Evolutionary conservation across 2,797 vertebrate species (phyloP).

Genomic region (Hemibagrus guttatus): DNA sequence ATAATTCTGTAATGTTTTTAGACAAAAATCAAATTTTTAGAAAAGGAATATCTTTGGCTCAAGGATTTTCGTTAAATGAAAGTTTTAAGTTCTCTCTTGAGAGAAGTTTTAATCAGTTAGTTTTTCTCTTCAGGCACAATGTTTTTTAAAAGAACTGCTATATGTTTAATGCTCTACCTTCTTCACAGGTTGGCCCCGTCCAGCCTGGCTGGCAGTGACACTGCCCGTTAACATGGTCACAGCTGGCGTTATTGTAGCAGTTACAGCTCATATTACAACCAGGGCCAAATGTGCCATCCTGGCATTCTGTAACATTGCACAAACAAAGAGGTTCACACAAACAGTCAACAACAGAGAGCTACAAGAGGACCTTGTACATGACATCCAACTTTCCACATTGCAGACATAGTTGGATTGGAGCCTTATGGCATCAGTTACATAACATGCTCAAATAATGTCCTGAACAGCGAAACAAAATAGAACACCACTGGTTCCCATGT

Average conservation of each 20-base stretch:
- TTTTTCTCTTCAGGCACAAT: background rate
- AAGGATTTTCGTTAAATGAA: background rate
- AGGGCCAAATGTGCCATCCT: slow-evolving; percentile 67
- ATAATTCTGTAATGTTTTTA: background rate
- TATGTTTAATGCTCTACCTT: slow-evolving; percentile 67
- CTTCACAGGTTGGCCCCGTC: slow-evolving; percentile 75
- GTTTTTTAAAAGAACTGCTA: background rate
- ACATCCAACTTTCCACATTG: slow-evolving; percentile 36
- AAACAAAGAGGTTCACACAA: slow-evolving; percentile 24
- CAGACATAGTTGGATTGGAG: slow-evolving; percentile 25
- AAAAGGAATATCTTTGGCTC: background rate
- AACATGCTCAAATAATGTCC: slow-evolving; percentile 34
- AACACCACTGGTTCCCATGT: background rate
- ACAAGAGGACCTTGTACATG: slow-evolving; percentile 22
- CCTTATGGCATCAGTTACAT: background rate
- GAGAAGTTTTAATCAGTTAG: background rate
- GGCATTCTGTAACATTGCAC: slow-evolving; percentile 70
- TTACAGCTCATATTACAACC: slow-evolving; percentile 75
- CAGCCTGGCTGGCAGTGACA: slow-evolving; percentile 79
- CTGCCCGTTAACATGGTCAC: slow-evolving; percentile 70
- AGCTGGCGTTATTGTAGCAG: slow-evolving; percentile 76
- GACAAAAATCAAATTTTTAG: background rate
- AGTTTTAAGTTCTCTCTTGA: background rate
- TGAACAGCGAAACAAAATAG: background rate
- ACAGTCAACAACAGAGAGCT: background rate